Evolutionary conservation across 2,797 vertebrate genomes (phyloP).

Genomic region (Premnoplex brunnescens): DNA sequence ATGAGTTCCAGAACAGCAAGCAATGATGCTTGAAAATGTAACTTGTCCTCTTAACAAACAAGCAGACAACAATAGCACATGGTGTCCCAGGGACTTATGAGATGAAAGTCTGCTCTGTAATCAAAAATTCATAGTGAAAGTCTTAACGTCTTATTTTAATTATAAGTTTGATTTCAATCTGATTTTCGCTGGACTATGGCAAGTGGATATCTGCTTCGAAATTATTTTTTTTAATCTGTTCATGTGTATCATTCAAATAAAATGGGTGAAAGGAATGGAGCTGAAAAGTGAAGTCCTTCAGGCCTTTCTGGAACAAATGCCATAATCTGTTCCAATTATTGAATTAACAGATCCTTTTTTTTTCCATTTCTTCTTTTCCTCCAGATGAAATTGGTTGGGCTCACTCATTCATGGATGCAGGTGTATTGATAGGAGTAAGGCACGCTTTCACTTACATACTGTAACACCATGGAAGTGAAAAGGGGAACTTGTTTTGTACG

Average conservation of each 20-base stretch:
- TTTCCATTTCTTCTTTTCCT: neutral
- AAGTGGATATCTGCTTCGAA: neutral
- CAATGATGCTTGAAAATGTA: neutral
- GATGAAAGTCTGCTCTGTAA: neutral
- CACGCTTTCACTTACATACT: neutral
- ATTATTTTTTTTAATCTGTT: neutral
- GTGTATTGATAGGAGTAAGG: neutral
- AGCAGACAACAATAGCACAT: neutral
- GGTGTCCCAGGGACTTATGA: neutral
- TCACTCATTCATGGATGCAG: neutral
- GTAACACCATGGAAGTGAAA: neutral
- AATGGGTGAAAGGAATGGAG: neutral
- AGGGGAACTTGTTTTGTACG: neutral
- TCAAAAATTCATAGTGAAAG: neutral
- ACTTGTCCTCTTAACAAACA: neutral
- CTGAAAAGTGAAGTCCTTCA: neutral
- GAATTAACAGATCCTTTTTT: neutral
- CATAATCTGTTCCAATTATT: neutral
- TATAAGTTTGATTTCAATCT: neutral
- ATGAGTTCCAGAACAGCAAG: neutral
- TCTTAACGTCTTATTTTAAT: neutral
- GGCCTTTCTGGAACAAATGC: neutral
- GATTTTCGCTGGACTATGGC: neutral
- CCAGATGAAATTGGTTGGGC: neutral
- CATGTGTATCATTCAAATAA: neutral